These are phyloP conservation scores for Patella pellucida DNA, from an alignment of 2,888 invertebrate genomes.

Conservation along the genomic window DNA sequence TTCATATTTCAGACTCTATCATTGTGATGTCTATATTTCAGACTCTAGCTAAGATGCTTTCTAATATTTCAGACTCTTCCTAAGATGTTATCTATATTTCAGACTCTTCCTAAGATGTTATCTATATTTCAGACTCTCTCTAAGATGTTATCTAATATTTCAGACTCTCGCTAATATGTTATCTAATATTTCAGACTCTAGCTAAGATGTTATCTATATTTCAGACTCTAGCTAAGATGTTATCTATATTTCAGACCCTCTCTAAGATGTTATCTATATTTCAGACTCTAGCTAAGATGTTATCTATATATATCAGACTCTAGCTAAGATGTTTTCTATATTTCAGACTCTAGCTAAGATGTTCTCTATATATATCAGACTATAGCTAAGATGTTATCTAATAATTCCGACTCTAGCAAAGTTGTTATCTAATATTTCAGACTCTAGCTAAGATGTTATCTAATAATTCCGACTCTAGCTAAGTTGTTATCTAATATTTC, in stretches of 20 bases:
- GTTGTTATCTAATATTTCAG: conserved; percentile 42
- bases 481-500: too few relatives aligned
- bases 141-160: not conserved
- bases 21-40: too few relatives aligned
- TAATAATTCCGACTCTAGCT: conserved; percentile 33
- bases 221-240: not conserved
- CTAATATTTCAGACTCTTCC: too few relatives aligned
- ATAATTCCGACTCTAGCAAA: not conserved
- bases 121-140: not conserved
- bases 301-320: conserved; percentile 56
- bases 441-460: conserved; percentile 70
- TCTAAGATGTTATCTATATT: not conserved
- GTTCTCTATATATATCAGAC: not conserved
- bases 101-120: not conserved
- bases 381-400: not conserved
- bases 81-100: too few relatives aligned
- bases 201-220: conserved; percentile 66
- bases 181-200: conserved; percentile 60
- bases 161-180: not conserved
- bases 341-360: not conserved
- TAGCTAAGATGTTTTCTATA: conserved; percentile 68
- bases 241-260: not conserved
- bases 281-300: not conserved
- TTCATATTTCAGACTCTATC: too few relatives aligned
- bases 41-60: too few relatives aligned